Base-by-base conservation (phyloP, 1,140 invertebrate genomes). In the Drosophila azteca region DNA sequence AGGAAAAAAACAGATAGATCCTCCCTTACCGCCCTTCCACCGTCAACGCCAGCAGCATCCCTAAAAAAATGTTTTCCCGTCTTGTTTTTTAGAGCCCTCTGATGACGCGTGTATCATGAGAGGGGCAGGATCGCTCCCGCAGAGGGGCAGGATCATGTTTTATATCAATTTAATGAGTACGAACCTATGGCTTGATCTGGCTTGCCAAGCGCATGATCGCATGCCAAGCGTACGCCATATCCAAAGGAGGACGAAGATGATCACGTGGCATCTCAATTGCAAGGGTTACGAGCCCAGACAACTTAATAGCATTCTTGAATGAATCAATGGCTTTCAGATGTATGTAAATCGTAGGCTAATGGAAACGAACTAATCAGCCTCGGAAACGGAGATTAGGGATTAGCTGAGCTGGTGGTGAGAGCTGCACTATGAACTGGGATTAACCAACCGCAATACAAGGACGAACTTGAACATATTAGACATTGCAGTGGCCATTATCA, bases 161-260 rank as follows among this genome's bases (percentile, higher is more conserved):
- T 73, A 87, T 82, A 87, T 87, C 61, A 79, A 82, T 69, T 87
- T 87, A 71, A 87, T 71, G 50, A 61, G 52, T 24, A 50, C 49
- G 50, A 66, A 50, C 46, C 35, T 26, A 44, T 52, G 53, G 46
- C 26, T 45, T 35, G 9, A 31, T n/a, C 22, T 22, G 2, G 24
- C 8, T 6, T 8, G 6, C 6, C n/a, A n/a, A n/a, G n/a, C n/a
- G n/a, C n/a, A n/a, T 35, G 4, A 9, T 46, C 69, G 57, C 63
- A 68, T 61, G 70, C 61, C 64, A 69, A 59, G 35, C 60, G 49
- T 50, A 52, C 58, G 78, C 72, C 77, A 58, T 15, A 41, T 15
- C 8, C 35, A 26, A 31, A 44, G 26, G n/a, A n/a, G 11, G 41
- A 9, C 35, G 35, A 39, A 17, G 43, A 31, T 24, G 49, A 7